These are phyloP conservation scores for Phoxinus phoxinus DNA, from an alignment of 2,113 vertebrate species.

Conservation along the genomic window DNA sequence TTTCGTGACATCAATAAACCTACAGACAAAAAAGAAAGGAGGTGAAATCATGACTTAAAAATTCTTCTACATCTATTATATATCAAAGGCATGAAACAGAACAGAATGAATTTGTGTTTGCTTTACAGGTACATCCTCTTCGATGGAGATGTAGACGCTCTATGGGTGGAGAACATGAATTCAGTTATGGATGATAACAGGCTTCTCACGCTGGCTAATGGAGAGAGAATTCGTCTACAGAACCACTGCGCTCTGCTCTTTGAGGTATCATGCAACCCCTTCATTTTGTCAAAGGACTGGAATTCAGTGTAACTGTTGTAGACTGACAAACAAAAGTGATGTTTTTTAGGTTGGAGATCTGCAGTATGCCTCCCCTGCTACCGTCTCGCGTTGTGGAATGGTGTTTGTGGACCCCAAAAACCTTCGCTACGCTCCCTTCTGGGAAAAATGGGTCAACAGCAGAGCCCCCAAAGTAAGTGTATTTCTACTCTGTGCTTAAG, in stretches of 20 bases:
- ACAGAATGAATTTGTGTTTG: background rate
- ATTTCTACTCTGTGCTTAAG: background rate
- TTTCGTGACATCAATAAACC: slow-evolving; percentile 94
- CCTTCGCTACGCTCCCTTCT: slow-evolving; percentile 87
- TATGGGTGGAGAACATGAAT: slow-evolving; percentile 99
- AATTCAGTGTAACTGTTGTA: background rate
- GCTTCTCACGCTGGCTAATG: slow-evolving; percentile 92
- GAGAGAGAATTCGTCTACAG: slow-evolving; percentile 93
- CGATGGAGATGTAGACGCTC: slow-evolving; percentile 95
- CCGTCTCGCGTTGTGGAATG: slow-evolving; percentile 96
- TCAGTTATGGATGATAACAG: slow-evolving; percentile 99
- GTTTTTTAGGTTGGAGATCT: slow-evolving; percentile 89
- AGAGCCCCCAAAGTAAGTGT: slow-evolving; percentile 79
- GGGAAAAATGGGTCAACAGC: slow-evolving; percentile 87
- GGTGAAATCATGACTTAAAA: slow-evolving; percentile 71
- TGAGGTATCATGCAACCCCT: slow-evolving; percentile 75
- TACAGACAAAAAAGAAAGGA: slow-evolving; percentile 90
- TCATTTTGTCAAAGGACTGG: background rate
- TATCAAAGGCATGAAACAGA: background rate
- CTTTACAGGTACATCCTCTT: slow-evolving; percentile 90
- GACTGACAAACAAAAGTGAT: slow-evolving; percentile 5
- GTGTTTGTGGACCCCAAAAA: slow-evolving; percentile 98
- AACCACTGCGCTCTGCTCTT: slow-evolving; percentile 92
- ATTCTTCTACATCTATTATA: background rate
- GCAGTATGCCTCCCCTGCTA: slow-evolving; percentile 96